Evolutionary conservation across 23 tunicate species (phyloP), one percentile per base, ranked within the genome.

Genomic region (Diplosoma virens): DNA sequence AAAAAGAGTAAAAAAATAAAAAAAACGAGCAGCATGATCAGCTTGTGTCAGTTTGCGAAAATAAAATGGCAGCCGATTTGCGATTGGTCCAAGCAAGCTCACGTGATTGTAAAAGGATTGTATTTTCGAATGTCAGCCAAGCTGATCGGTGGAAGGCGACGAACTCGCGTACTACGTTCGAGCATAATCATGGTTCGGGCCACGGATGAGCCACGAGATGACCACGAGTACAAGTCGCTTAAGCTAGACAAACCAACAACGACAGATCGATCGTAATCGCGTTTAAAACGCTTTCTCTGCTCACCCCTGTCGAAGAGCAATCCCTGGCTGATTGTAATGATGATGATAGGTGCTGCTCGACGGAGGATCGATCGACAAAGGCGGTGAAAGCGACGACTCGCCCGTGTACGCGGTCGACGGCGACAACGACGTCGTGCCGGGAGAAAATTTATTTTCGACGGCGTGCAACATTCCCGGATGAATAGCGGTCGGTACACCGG

Each of bases 361-460:
- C 3, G 66, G 50, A 35, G 86, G 79, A 1, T 79, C 79, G 73
- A 82, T 72, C 25, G 79, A 36, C 9, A 65, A 60, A 1, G 96
- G 96, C 23, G 96, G 96, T 0, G 96, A 89, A 25, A 84, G 85
- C 23, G 96, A 85, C 35, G 89, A 74, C 27, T 89, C 96, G 32
- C 84, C 80, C 47, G 85, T 84, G 91, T 85, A 91, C 2, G 82
- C 70, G n/a, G 93, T 80, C 3, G 83, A 66, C 3, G 97, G 97
- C 0, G 97, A 84, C 58, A 80, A 28, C 0, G 97, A 84, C 30
- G 79, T 60, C 28, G 58, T 83, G 34, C 87, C 87, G 3, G 97
- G 97, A 2, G 97, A 91, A 21, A 86, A 81, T 41, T 37, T 76
- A 69, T 58, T 67, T 37, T 75, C 88, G 25, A 58, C 82, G 14